Evolutionary conservation across 2,113 vertebrate species (phyloP).

Genomic region (Nyctereutes procyonoides): DNA sequence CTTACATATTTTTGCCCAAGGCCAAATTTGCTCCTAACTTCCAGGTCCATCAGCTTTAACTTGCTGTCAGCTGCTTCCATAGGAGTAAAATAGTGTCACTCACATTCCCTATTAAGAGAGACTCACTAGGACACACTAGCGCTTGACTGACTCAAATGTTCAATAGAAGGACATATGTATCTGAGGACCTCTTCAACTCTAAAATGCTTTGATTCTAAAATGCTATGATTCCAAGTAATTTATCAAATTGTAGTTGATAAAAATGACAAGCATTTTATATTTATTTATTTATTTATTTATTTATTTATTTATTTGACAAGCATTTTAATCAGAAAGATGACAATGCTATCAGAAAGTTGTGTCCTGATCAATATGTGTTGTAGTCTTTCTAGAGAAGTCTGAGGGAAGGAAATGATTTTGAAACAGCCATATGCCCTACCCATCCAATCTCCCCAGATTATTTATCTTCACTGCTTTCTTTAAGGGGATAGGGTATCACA

Average conservation of each 20-base stretch:
- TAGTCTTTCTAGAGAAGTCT: slow-evolving; percentile 47
- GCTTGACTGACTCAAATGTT: slow-evolving; percentile 2
- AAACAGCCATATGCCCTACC: slow-evolving; percentile 26
- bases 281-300: no score
- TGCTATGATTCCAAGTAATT: slow-evolving; percentile 50
- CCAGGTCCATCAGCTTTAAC: slow-evolving; percentile 46
- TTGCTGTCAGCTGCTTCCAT: slow-evolving; percentile 21
- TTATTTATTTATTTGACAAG: not conserved
- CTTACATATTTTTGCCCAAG: slow-evolving; percentile 51
- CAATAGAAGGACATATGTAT: not conserved
- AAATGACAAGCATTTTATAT: slow-evolving; percentile 54
- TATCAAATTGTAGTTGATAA: slow-evolving; percentile 67
- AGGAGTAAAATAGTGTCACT: not conserved
- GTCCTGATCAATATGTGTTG: not conserved
- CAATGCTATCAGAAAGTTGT: not conserved
- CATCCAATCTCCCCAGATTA: not conserved
- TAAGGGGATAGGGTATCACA: not conserved
- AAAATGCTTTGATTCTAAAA: not conserved
- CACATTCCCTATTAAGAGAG: not conserved
- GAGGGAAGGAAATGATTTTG: slow-evolving; percentile 41
- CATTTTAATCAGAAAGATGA: slow-evolving; percentile 68
- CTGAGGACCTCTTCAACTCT: not conserved
- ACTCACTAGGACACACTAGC: not conserved
- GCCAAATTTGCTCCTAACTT: slow-evolving; percentile 55
- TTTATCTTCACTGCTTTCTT: slow-evolving; percentile 62